A percentile compares a stretch with the other conserved stretches of the same genome.
Evolutionary conservation across 2,888 invertebrate species (phyloP).

Genomic region (Trimorus sp.): DNA sequence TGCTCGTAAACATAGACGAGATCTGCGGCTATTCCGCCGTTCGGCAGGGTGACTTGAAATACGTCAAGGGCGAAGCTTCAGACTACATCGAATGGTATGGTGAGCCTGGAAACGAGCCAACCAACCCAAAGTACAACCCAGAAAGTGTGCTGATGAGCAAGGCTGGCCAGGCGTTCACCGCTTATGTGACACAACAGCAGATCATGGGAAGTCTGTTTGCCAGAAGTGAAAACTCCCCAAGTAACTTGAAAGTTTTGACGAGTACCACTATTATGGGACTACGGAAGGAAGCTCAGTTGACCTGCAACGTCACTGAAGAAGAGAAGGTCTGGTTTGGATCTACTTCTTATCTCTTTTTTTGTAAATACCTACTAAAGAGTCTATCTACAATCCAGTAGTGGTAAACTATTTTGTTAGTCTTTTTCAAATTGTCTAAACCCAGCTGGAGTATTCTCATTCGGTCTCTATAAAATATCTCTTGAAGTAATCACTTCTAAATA

Average conservation of each 20-base stretch:
- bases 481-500: not conserved
- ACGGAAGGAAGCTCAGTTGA: slow-evolving; percentile 72
- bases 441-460: too few relatives aligned
- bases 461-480: too few relatives aligned
- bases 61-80: slow-evolving; percentile 82
- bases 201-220: slow-evolving; percentile 69
- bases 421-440: not conserved
- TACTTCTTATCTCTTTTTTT: not conserved
- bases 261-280: slow-evolving; percentile 70
- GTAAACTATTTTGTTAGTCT: too few relatives aligned
- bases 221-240: not conserved
- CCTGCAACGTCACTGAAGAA: slow-evolving; percentile 71
- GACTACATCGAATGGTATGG: slow-evolving; percentile 80
- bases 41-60: slow-evolving; percentile 85
- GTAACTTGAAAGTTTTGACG: slow-evolving; percentile 66
- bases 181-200: slow-evolving; percentile 82
- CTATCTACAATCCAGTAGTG: too few relatives aligned
- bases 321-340: slow-evolving; percentile 63
- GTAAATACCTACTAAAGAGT: too few relatives aligned
- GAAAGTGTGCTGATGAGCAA: slow-evolving; percentile 81
- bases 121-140: slow-evolving; percentile 79
- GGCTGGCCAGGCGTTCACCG: slow-evolving; percentile 82
- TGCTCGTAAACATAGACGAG: slow-evolving; percentile 84
- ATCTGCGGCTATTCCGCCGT: slow-evolving; percentile 84
- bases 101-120: slow-evolving; percentile 74